phyloP scores from a whole-genome alignment of 2,888 invertebrate species.

The Drosophila falleni region DNA sequence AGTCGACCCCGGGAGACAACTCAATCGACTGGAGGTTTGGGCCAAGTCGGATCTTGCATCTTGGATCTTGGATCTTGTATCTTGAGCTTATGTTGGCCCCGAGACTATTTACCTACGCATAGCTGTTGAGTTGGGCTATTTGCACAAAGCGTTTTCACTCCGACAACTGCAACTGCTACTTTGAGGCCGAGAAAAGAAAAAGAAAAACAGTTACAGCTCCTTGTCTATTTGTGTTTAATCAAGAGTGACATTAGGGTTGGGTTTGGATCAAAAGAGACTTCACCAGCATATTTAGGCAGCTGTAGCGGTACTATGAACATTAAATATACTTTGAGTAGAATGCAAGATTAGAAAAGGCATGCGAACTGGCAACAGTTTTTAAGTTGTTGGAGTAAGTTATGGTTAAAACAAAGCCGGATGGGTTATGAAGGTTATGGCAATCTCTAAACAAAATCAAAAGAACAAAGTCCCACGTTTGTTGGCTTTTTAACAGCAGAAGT shows the following conservation, averaged over 20 bases:
- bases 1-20: constrained; percentile 45
- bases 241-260: constrained; percentile 61
- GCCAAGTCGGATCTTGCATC: constrained; percentile 18
- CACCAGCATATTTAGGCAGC: constrained; percentile 64
- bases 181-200: constrained; percentile 13
- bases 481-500: no score
- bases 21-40: constrained; percentile 53
- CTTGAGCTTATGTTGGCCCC: constrained; percentile 14
- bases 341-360: constrained; percentile 37
- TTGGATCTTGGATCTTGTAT: constrained; percentile 3
- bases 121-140: constrained; percentile 44
- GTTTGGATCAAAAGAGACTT: constrained; percentile 22
- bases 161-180: constrained; percentile 48
- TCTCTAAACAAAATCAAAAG: constrained; percentile 7
- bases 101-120: constrained; percentile 49
- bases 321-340: constrained; percentile 32
- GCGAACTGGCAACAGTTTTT: constrained; percentile 37
- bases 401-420: constrained; percentile 2
- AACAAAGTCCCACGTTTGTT: neutral
- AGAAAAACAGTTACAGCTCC: constrained; percentile 62
- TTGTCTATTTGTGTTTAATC: constrained; percentile 71
- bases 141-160: constrained; percentile 68
- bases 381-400: neutral
- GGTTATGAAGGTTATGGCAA: constrained; percentile 42
- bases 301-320: constrained; percentile 42